Conservation (phyloP, 2,888 invertebrate species). For the Anoplius nigerrimus region DNA sequence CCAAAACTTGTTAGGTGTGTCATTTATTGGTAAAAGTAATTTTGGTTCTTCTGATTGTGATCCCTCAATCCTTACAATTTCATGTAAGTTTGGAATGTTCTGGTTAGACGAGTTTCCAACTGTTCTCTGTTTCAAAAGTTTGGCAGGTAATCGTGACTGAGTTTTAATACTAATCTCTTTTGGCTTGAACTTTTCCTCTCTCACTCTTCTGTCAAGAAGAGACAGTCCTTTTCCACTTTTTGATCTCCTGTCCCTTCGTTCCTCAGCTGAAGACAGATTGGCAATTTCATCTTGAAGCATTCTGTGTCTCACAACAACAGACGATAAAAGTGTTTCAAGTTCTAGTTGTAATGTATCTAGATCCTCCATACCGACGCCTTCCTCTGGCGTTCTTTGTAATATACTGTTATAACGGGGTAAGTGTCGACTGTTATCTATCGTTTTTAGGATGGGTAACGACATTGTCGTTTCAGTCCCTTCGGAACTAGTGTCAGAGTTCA, state of each 20-base stretch:
- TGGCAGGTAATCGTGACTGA: constrained; percentile 68
- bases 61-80: constrained; percentile 75
- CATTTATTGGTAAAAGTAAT: constrained; percentile 88
- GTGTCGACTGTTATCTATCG: constrained; percentile 81
- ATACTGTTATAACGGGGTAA: constrained; percentile 80
- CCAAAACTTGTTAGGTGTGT: constrained; percentile 97
- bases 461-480: constrained; percentile 65
- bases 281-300: constrained; percentile 87
- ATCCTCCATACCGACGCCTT: constrained; percentile 91
- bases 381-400: constrained; percentile 82
- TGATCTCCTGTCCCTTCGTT: constrained; percentile 77
- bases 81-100: constrained; percentile 68
- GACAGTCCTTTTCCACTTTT: constrained; percentile 71
- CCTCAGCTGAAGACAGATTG: constrained; percentile 80
- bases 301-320: constrained; percentile 87
- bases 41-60: constrained; percentile 82
- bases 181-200: constrained; percentile 67
- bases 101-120: constrained; percentile 60
- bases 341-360: constrained; percentile 91
- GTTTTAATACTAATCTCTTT: constrained; percentile 68
- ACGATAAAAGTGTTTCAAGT: constrained; percentile 89
- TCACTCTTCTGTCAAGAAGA: constrained; percentile 65
- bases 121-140: constrained; percentile 68
- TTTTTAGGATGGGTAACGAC: constrained; percentile 80
- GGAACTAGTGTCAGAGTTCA: constrained; percentile 62